Conservation (phyloP, 2,113 vertebrate genomes). For the Lucifuga dentata region DNA sequence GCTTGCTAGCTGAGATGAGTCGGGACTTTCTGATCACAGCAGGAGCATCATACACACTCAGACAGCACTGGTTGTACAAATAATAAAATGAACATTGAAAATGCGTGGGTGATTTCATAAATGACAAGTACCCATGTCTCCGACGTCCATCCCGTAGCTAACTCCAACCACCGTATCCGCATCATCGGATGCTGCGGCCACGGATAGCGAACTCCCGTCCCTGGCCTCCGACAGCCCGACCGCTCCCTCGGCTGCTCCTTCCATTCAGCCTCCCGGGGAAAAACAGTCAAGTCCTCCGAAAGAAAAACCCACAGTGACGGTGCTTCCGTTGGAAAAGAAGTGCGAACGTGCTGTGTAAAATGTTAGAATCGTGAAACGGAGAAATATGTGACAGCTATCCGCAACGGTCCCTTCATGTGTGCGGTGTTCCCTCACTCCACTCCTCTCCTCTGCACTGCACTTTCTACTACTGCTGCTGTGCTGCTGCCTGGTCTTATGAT, state of each 20-base stretch:
- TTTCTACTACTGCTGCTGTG: slow-evolving; percentile 38
- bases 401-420: slow-evolving; percentile 73
- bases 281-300: slow-evolving; percentile 50
- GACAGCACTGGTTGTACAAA: background rate
- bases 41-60: slow-evolving; percentile 3
- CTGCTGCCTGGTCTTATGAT: slow-evolving; percentile 28
- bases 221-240: slow-evolving; percentile 82
- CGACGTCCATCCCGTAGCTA: slow-evolving; percentile 77
- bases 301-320: slow-evolving; percentile 55
- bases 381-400: slow-evolving; percentile 26
- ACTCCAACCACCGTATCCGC: slow-evolving; percentile 78
- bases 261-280: slow-evolving; percentile 81
- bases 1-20: slow-evolving; percentile 73
- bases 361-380: slow-evolving; percentile 13
- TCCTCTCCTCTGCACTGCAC: slow-evolving; percentile 47
- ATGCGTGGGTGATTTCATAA: background rate
- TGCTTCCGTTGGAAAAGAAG: background rate
- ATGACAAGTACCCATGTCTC: slow-evolving; percentile 77
- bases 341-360: background rate
- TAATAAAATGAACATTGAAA: background rate
- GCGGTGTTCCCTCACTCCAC: slow-evolving; percentile 48
- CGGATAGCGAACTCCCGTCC: slow-evolving; percentile 80
- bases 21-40: slow-evolving; percentile 64
- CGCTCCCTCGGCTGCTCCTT: slow-evolving; percentile 84
- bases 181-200: slow-evolving; percentile 82